Percentiles rank a stretch among this genome's conserved stretches.
These are phyloP conservation scores for cat (Felis catus) DNA, from an alignment of 2,113 vertebrate species.

Conservation along the genomic window F.catus_Fca126_mat1.0 CM031411.1:70580001-70580500, in stretches of 20 bases:
- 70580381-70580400: too few relatives aligned
- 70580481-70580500: too few relatives aligned
- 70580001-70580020: background rate
- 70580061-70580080: background rate
- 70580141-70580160: background rate
- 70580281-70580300: background rate
- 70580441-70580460: too few relatives aligned
- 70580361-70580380: too few relatives aligned
- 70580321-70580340: too few relatives aligned
- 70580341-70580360: too few relatives aligned
- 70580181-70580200: background rate
- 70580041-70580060: background rate
- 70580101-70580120: background rate
- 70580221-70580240: background rate
- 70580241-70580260: background rate
- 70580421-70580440: too few relatives aligned
- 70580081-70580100: background rate
- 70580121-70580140: background rate
- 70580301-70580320: background rate
- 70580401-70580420: too few relatives aligned
- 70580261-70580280: background rate
- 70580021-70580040: background rate
- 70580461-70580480: too few relatives aligned
- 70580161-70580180: background rate
- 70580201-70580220: background rate